These are phyloP conservation scores for Sigmodon hispidus DNA, from an alignment of 2,113 vertebrate genomes.

Conservation along the genomic window DNA sequence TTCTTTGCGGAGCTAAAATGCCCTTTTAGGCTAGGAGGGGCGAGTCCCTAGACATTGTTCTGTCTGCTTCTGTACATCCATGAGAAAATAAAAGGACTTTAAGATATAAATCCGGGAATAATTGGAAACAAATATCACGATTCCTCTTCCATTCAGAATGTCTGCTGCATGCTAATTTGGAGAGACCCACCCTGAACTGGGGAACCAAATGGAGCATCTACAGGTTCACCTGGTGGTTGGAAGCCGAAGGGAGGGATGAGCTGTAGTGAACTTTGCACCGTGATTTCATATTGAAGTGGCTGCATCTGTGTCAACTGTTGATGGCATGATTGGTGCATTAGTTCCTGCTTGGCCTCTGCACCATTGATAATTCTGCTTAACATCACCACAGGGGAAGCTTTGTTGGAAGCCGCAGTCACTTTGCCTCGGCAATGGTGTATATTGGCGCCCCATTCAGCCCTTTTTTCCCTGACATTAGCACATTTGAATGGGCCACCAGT, in stretches of 20 bases:
- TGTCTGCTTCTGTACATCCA: constrained; percentile 56
- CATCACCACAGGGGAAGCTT: constrained; percentile 86
- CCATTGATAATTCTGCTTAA: constrained; percentile 88
- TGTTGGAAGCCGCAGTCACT: constrained; percentile 86
- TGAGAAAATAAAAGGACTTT: constrained; percentile 72
- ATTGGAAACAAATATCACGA: constrained; percentile 69
- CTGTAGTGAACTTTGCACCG: constrained; percentile 83
- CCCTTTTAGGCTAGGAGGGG: constrained; percentile 30
- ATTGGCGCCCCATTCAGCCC: constrained; percentile 84
- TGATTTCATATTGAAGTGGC: constrained; percentile 84
- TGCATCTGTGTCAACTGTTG: constrained; percentile 87
- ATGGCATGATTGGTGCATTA: constrained; percentile 87
- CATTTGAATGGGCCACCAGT: constrained; percentile 90
- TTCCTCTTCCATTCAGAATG: constrained; percentile 58
- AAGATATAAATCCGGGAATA: constrained; percentile 77
- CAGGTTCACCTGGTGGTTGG: constrained; percentile 76
- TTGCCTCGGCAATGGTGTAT: constrained; percentile 88
- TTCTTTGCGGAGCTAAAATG: constrained; percentile 59
- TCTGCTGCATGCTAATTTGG: constrained; percentile 47
- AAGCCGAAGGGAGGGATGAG: constrained; percentile 80
- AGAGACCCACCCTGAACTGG: constrained; percentile 68
- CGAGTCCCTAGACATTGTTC: constrained; percentile 66
- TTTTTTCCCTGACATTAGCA: constrained; percentile 85
- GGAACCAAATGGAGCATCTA: constrained; percentile 65
- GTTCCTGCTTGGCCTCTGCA: constrained; percentile 83